Percentiles rank a stretch among this genome's conserved stretches.
Conservation (phyloP, 30 jellyfish, hydroid and myxozoan genomes). For the Chrysaora quinquecirrha region DNA sequence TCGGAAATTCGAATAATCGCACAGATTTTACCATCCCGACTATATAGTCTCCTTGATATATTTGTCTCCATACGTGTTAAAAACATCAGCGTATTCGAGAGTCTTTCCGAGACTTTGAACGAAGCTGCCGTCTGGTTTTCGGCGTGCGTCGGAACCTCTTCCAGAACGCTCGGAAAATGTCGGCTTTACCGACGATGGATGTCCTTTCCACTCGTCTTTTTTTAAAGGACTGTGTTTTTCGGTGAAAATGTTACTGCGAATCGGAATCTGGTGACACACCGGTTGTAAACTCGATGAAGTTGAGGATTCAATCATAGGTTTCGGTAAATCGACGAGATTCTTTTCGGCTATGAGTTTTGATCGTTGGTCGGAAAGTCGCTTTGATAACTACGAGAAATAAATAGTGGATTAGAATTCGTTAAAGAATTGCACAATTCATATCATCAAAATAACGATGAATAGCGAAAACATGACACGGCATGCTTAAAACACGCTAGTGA, state of each 20-base stretch:
- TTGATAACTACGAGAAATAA: slow-evolving; percentile 9
- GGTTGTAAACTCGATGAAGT: slow-evolving; percentile 44
- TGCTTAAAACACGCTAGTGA: too few relatives aligned
- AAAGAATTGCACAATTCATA: background rate
- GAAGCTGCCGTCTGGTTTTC: background rate
- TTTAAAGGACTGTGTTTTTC: slow-evolving; percentile 30
- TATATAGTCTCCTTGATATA: slow-evolving; percentile 38
- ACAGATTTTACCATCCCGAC: too few relatives aligned
- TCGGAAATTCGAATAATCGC: too few relatives aligned
- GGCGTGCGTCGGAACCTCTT: slow-evolving; percentile 5
- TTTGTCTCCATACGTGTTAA: slow-evolving; percentile 46
- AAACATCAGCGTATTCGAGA: slow-evolving; percentile 38
- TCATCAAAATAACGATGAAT: too few relatives aligned
- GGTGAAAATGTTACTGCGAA: slow-evolving; percentile 7
- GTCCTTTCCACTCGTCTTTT: slow-evolving; percentile 62
- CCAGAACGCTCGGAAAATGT: slow-evolving; percentile 29
- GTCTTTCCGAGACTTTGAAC: slow-evolving; percentile 29
- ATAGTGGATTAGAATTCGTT: background rate
- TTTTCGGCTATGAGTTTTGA: slow-evolving; percentile 36
- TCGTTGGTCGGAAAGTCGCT: slow-evolving; percentile 56
- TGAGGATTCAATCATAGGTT: slow-evolving; percentile 20
- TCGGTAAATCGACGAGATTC: slow-evolving; percentile 7
- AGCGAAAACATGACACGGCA: too few relatives aligned
- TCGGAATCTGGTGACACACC: slow-evolving; percentile 72
- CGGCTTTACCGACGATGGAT: slow-evolving; percentile 44